Evolutionary conservation across 2,888 invertebrate species (phyloP), one percentile per base, ranked within the genome.

Genomic region (Lochmaea capreae): DNA sequence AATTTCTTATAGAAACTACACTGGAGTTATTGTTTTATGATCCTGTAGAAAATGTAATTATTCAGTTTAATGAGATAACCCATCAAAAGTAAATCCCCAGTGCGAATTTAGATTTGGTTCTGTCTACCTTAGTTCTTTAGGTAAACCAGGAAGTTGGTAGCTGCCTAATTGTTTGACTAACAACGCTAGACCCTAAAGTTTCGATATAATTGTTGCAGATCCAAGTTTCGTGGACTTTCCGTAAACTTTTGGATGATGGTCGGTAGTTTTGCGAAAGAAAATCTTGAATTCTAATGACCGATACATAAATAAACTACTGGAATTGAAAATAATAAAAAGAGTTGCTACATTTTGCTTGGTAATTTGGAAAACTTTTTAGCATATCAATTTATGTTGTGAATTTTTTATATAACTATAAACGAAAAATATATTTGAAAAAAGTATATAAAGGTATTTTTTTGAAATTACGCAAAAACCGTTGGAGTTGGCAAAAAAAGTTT

Each of bases 151-250:
- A 70, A 70, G 70, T 70, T 63, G 33, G 14, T 33, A 63, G 42
- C 63, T 46, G 54, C 63, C 57, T 70, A 70, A 70, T 70, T 70
- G 65, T 63, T 62, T 62, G 63, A 65, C 65, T 70, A 65, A 65
- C 65, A 63, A 49, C 16, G 16, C 49, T 65, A 59, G 18, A 46
- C 65, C 71, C 26, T 49, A 65, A 71, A 59, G 57, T 71, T 71
- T 39, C 46, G 14, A 49, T 65, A 58, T 54, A 63, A 63, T 69
- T 63, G 63, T 63, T 65, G n/a, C 49, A 58, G 22, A 26, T 43
- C n/a, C 57, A 33, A 71, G 52, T 65, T 71, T 71, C 54, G 57
- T 22, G 43, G 9, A n/a, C n/a, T n/a, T n/a, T n/a, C n/a, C n/a
- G n/a, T n/a, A n/a, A 67, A 67, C 58, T 67, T 58, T 58, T n/a